A percentile compares a stretch with the other conserved stretches of the same genome.
Evolutionary conservation across 2,113 vertebrate species (phyloP).

Genomic region (Eurypyga helias): DNA sequence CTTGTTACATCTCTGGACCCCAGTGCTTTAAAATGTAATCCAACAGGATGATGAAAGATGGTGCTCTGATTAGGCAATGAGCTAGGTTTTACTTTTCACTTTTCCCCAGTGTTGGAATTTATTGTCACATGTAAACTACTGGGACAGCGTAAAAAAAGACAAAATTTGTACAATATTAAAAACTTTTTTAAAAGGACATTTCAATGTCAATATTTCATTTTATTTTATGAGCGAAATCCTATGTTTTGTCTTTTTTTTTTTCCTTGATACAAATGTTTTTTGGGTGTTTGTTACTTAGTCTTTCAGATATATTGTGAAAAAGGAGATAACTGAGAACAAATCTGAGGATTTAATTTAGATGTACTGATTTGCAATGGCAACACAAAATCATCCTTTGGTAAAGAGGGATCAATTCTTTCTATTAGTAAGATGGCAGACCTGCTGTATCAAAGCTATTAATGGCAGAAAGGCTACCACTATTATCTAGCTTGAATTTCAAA

Average conservation of each 20-base stretch:
- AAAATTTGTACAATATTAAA: neutral
- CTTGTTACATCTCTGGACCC: neutral
- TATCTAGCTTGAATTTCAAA: neutral
- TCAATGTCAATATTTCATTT: neutral
- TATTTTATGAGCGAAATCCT: neutral
- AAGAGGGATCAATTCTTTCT: neutral
- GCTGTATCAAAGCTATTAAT: neutral
- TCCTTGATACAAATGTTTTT: neutral
- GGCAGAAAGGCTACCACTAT: neutral
- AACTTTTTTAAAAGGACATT: neutral
- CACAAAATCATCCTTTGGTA: neutral
- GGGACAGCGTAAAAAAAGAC: neutral
- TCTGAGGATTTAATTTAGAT: neutral
- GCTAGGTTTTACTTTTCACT: neutral
- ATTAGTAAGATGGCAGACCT: neutral
- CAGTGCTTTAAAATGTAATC: neutral
- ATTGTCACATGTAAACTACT: neutral
- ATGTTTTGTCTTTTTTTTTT: neutral
- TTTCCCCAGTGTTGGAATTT: neutral
- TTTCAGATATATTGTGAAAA: constrained; percentile 4
- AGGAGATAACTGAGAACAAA: neutral
- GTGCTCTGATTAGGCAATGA: neutral
- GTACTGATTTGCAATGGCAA: neutral
- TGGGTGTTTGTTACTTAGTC: neutral
- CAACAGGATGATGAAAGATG: neutral